Evolutionary conservation across 2,888 invertebrate species (phyloP), one percentile per base, ranked within the genome.

Genomic region (Teinopalpus imperialis): DNA sequence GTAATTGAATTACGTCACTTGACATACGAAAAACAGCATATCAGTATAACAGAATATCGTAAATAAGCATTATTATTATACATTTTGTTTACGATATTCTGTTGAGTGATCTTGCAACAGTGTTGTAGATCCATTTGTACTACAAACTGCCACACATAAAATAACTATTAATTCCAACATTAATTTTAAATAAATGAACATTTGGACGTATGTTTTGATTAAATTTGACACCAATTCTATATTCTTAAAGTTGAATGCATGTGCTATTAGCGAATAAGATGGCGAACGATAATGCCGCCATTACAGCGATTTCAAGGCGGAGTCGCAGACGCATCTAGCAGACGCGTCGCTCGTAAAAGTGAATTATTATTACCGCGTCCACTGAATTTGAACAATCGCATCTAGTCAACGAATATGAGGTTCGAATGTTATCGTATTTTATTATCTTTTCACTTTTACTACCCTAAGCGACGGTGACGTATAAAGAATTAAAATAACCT

Each of bases 291-390:
- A 86, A 82, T 78, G 65, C 54, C 63, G 55, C 74, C 69, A 82
- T 86, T 86, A 81, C 71, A 69, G 72, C 71, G 64, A 78, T 79
- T 74, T 77, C 64, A 66, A 72, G 75, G 77, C 70, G 74, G 69
- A 73, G 73, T 69, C 74, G 69, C 73, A 77, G 76, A 81, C 80
- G 81, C 83, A 81, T 63, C 65, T 56, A 63, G 65, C 71, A 77
- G 81, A 76, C 83, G 69, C 63, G 66, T 58, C 63, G 77, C 72
- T 85, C 87, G 79, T 88, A 85, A 88, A 88, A 81, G 68, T 86
- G 86, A 88, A 74, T 78, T 85, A 87, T 85, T 75, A 76, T 77
- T 62, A 75, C 74, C 67, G 68, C 81, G 81, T 71, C 70, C 77
- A 71, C 75, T 79, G 87, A 87, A 87, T 86, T 78, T 76, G 76